Evolutionary conservation across 2,888 invertebrate species (phyloP).

Genomic region (Dasysyrphus albostriatus): DNA sequence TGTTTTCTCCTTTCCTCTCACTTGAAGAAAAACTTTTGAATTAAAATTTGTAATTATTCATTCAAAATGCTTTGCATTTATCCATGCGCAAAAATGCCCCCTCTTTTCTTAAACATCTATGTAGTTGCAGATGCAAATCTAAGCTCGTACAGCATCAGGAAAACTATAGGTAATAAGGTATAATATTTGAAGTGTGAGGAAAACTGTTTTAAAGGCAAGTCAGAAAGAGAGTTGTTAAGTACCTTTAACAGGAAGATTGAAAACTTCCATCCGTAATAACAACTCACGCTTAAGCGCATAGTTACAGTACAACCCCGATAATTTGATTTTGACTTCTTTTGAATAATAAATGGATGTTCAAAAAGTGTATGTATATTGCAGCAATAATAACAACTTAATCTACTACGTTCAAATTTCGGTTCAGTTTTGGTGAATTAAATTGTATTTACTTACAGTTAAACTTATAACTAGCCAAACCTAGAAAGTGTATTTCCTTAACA

Average conservation of each 20-base stretch:
- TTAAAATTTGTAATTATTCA: slow-evolving; percentile 72
- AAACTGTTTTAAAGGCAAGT: not conserved
- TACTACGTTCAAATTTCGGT: no score
- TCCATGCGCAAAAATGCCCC: slow-evolving; percentile 61
- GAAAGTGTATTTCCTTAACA: no score
- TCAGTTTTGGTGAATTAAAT: no score
- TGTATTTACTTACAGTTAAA: no score
- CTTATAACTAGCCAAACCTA: no score
- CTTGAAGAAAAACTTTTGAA: slow-evolving; percentile 55
- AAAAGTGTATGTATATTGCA: no score
- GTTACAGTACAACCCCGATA: slow-evolving; percentile 1
- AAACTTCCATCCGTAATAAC: slow-evolving; percentile 61
- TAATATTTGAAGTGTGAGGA: not conserved
- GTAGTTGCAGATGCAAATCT: not conserved
- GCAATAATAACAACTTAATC: no score
- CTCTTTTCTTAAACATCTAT: not conserved
- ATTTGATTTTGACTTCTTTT: not conserved
- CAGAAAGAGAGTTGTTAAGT: slow-evolving; percentile 28
- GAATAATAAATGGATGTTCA: not conserved
- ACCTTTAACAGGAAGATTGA: slow-evolving; percentile 48
- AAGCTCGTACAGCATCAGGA: not conserved
- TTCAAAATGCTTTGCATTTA: slow-evolving; percentile 71
- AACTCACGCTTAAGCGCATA: slow-evolving; percentile 47
- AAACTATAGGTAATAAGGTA: not conserved
- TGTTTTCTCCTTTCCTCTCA: not conserved